These are phyloP conservation scores for Pristionchus entomophagus DNA, from an alignment of 2,888 invertebrate genomes.

Conservation along the genomic window DNA sequence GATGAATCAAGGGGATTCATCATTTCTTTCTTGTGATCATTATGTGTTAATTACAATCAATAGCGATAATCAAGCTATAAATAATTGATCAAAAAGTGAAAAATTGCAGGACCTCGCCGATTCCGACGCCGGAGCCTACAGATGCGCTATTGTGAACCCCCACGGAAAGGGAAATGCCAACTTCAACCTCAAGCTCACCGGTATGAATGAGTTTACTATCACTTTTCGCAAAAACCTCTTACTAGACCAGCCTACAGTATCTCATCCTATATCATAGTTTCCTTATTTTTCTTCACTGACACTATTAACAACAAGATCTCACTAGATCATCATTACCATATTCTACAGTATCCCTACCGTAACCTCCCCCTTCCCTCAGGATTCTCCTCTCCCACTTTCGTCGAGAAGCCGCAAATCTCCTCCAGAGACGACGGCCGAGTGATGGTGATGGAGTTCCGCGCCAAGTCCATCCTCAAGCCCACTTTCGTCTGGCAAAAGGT, in stretches of 20 bases:
- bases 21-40: no score
- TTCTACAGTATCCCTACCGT: background rate
- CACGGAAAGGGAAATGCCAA: constrained; percentile 77
- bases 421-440: constrained; percentile 97
- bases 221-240: background rate
- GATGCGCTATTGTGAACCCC: constrained; percentile 76
- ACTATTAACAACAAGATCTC: no score
- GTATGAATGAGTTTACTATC: constrained; percentile 49
- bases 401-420: constrained; percentile 98
- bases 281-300: no score
- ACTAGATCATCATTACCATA: background rate
- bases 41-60: no score
- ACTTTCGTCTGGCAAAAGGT: constrained; percentile 92
- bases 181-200: constrained; percentile 76
- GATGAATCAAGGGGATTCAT: background rate
- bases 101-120: constrained; percentile 74
- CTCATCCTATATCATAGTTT: background rate
- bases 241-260: background rate
- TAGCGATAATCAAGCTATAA: no score
- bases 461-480: constrained; percentile 92
- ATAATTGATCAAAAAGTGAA: background rate
- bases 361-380: constrained; percentile 55
- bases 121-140: constrained; percentile 76
- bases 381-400: constrained; percentile 86
- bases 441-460: constrained; percentile 95